A percentile compares a stretch with the other conserved stretches of the same genome.
Evolutionary conservation across 2,888 invertebrate genomes (phyloP).

Genomic region (Synanthedon tipuliformis): DNA sequence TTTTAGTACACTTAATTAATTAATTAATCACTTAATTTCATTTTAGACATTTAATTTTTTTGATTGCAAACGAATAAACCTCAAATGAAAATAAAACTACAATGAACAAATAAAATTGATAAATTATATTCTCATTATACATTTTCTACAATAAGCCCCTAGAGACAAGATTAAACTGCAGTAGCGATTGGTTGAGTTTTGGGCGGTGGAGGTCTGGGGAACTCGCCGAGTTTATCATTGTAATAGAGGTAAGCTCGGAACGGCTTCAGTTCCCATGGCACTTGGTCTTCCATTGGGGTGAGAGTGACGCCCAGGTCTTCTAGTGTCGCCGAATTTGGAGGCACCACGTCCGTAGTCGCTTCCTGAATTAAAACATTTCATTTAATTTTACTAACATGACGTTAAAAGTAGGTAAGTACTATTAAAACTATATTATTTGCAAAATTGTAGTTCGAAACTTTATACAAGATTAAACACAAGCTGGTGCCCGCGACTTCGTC

Average conservation of each 20-base stretch:
- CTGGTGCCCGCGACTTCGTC: not conserved
- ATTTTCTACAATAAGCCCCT: not conserved
- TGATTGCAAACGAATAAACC: no score
- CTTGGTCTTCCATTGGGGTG: slow-evolving; percentile 81
- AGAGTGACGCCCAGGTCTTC: slow-evolving; percentile 89
- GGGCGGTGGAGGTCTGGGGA: slow-evolving; percentile 76
- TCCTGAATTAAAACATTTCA: slow-evolving; percentile 64
- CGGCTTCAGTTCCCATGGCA: slow-evolving; percentile 84
- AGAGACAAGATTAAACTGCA: not conserved
- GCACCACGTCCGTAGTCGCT: slow-evolving; percentile 77
- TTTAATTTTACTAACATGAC: no score
- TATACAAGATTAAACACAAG: not conserved
- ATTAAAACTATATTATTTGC: no score
- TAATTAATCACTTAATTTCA: no score
- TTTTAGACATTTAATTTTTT: no score
- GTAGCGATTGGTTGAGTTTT: slow-evolving; percentile 20
- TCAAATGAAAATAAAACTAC: no score
- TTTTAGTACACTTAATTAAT: no score
- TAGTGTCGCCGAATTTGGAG: slow-evolving; percentile 76
- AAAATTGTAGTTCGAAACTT: no score
- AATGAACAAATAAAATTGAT: not conserved
- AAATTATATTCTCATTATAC: not conserved
- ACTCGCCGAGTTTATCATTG: slow-evolving; percentile 81
- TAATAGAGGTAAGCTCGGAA: slow-evolving; percentile 78
- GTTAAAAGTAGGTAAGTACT: no score